Evolutionary conservation across 2,888 invertebrate genomes (phyloP).

Genomic region (Escarpia spicata): DNA sequence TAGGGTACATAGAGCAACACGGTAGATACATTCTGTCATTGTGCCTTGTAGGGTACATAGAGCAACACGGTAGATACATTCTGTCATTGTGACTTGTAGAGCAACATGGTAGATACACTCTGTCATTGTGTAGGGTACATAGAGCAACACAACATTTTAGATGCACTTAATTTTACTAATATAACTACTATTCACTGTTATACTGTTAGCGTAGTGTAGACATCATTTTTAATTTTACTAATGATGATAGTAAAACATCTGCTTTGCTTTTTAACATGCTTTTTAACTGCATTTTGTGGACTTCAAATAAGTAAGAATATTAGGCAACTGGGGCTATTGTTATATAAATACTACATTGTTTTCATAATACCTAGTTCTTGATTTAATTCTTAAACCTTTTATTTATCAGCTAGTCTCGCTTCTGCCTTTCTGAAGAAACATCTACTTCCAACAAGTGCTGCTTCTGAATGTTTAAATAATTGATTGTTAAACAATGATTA

Average conservation of each 20-base stretch:
- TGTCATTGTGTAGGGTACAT: neutral
- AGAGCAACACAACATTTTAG: neutral
- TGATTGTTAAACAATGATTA: neutral
- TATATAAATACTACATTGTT: neutral
- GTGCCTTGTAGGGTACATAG: neutral
- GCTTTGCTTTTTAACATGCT: constrained; percentile 16
- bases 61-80: neutral
- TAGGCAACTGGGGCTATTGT: neutral
- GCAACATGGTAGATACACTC: neutral
- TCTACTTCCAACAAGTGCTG: neutral
- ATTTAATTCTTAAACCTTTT: neutral
- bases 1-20: neutral
- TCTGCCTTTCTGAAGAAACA: neutral
- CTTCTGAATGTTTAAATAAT: neutral
- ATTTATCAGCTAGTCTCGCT: neutral
- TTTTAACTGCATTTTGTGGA: neutral
- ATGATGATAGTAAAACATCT: neutral
- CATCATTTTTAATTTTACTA: neutral
- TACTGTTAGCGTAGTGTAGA: neutral
- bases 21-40: neutral
- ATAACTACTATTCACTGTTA: neutral
- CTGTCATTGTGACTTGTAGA: neutral
- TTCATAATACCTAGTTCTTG: neutral
- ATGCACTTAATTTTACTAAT: neutral
- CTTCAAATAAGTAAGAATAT: neutral